Evolutionary conservation across 2,888 invertebrate genomes (phyloP).

Genomic region (Protophormia terraenovae): DNA sequence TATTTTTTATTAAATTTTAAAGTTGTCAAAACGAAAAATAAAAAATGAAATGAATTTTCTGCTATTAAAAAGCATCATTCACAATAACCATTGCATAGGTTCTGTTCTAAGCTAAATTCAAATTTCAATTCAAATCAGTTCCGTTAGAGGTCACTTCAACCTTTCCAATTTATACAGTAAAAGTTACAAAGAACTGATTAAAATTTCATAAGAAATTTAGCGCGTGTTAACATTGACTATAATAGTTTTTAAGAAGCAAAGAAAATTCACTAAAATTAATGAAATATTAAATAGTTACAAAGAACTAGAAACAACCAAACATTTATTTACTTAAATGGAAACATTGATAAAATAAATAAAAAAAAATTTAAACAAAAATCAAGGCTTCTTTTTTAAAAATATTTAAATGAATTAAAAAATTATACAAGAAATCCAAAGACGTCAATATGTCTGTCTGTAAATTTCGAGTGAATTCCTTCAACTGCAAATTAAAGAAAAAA

Average conservation of each 20-base stretch:
- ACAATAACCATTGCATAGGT: constrained; percentile 41
- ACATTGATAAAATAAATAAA: neutral
- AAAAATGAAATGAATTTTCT: too few species aligned
- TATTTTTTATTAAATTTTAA: too few species aligned
- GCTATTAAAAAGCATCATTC: constrained; percentile 20
- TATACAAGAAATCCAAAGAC: constrained; percentile 23
- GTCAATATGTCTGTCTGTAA: neutral
- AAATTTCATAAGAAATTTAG: neutral
- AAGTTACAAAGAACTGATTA: neutral
- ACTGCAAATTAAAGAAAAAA: neutral
- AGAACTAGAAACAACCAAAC: neutral
- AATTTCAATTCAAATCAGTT: neutral
- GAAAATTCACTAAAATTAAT: neutral
- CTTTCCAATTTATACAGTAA: constrained; percentile 2
- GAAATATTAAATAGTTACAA: constrained; percentile 45
- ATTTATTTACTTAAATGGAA: neutral
- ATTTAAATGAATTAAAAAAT: constrained; percentile 2
- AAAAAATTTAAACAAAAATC: neutral
- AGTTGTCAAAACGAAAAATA: too few species aligned
- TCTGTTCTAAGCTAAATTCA: constrained; percentile 54
- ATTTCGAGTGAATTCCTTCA: constrained; percentile 42
- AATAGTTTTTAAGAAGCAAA: neutral
- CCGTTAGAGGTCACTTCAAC: constrained; percentile 49
- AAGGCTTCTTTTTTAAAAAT: neutral
- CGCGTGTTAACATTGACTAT: neutral